phyloP scores from a whole-genome alignment of 2,888 invertebrate species.

The Cheilosia scutellata region DNA sequence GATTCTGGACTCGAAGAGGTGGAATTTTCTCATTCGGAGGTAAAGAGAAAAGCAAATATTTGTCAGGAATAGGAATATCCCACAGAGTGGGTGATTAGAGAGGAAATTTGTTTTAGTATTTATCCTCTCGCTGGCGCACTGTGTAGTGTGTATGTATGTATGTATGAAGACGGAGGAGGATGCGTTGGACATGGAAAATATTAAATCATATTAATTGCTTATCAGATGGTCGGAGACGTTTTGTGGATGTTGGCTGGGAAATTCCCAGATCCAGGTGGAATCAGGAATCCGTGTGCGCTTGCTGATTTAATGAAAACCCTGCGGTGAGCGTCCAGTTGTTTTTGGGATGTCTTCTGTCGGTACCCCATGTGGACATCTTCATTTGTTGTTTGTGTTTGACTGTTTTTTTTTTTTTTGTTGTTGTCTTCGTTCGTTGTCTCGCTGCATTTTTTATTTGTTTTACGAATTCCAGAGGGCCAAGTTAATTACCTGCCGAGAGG shows the following conservation, averaged over 20 bases:
- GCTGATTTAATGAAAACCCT: constrained; percentile 60
- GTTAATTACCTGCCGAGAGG: constrained; percentile 57
- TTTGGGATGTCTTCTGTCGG: constrained; percentile 58
- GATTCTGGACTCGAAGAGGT: background rate
- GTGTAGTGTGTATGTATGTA: background rate
- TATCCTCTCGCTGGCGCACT: background rate
- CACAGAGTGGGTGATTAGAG: constrained; percentile 70
- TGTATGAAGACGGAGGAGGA: background rate
- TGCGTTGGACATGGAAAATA: constrained; percentile 41
- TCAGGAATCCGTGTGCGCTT: constrained; percentile 13
- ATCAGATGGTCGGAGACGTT: constrained; percentile 57
- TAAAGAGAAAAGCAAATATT: constrained; percentile 61
- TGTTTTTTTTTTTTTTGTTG: background rate
- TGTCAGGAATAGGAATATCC: constrained; percentile 59
- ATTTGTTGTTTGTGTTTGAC: constrained; percentile 44
- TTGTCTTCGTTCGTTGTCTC: background rate
- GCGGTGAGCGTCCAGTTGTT: constrained; percentile 51
- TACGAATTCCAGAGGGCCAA: constrained; percentile 25
- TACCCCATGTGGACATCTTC: constrained; percentile 74
- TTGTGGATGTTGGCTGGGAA: constrained; percentile 30
- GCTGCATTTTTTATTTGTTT: constrained; percentile 29
- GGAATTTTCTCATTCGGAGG: background rate
- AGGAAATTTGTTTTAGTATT: constrained; percentile 39
- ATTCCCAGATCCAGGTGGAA: constrained; percentile 48
- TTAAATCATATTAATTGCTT: constrained; percentile 75